Evolutionary conservation across 1,140 invertebrate genomes (phyloP).

Genomic region (Orius laevigatus): DNA sequence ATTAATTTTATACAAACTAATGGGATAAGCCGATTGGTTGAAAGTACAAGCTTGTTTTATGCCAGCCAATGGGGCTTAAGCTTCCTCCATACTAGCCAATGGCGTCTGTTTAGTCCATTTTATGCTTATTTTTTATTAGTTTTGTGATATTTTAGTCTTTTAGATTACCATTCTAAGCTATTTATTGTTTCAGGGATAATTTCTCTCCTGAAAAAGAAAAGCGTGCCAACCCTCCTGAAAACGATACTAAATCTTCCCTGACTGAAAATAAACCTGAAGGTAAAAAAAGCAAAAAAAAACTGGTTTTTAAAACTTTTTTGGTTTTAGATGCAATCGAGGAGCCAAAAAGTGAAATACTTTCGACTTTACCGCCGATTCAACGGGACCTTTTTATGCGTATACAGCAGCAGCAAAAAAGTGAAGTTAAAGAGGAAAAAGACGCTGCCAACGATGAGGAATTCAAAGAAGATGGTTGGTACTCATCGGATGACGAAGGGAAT

Average conservation of each 20-base stretch:
- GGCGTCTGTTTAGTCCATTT: no score
- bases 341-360: conserved; percentile 25
- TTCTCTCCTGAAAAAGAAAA: not conserved
- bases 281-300: no score
- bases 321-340: conserved; percentile 11
- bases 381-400: conserved; percentile 49
- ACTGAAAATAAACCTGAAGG: conserved; percentile 3
- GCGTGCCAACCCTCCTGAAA: no score
- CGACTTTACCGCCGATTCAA: conserved; percentile 45
- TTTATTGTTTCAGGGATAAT: conserved; percentile 8
- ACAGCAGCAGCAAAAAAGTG: conserved; percentile 42
- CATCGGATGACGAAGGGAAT: conserved; percentile 46
- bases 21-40: no score
- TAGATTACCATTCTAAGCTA: not conserved
- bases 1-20: no score
- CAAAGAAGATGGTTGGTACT: conserved; percentile 55
- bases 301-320: not conserved
- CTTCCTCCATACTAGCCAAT: no score
- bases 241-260: not conserved
- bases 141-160: no score
- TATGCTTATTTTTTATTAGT: no score
- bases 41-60: no score
- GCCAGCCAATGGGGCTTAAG: no score
- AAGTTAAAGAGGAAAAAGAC: conserved; percentile 27
- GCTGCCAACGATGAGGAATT: conserved; percentile 31